Percentiles rank a stretch among this genome's conserved stretches.
These are phyloP conservation scores for Solenopsis invicta DNA, from an alignment of 1,140 invertebrate species.

Conservation along the genomic window DNA sequence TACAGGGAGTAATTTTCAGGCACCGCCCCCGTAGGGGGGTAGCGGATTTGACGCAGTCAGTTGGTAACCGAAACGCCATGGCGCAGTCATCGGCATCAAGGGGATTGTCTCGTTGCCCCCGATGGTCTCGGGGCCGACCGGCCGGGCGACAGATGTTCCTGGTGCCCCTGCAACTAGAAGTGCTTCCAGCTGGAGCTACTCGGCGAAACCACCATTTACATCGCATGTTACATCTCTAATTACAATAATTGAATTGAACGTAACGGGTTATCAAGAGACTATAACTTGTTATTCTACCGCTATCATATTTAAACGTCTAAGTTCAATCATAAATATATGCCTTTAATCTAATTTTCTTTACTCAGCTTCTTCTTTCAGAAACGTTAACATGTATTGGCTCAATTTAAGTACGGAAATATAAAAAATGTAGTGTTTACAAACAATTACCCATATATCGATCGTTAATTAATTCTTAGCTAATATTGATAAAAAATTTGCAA, in stretches of 20 bases:
- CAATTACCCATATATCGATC: not conserved
- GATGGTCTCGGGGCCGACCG: not conserved
- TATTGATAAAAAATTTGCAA: not conserved
- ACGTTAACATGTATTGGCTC: not conserved
- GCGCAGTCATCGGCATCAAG: constrained; percentile 72
- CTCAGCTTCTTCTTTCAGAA: not conserved
- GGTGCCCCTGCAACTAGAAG: not conserved
- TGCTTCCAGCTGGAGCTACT: not conserved
- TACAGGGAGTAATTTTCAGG: constrained; percentile 76
- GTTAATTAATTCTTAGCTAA: not conserved
- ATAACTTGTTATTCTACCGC: constrained; percentile 32
- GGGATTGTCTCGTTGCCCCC: constrained; percentile 11
- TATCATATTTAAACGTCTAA: not conserved
- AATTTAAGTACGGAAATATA: not conserved
- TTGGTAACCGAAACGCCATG: constrained; percentile 74
- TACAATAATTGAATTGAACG: constrained; percentile 7
- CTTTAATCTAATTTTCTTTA: not conserved
- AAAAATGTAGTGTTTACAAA: not conserved
- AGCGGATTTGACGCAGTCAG: constrained; percentile 55
- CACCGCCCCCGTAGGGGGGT: constrained; percentile 77
- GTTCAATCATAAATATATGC: not conserved
- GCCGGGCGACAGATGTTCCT: constrained; percentile 29
- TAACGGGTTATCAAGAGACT: constrained; percentile 48
- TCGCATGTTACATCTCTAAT: not conserved
- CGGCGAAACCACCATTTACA: not conserved